These are phyloP conservation scores for Scortum barcoo DNA, from an alignment of 2,113 vertebrate species.

Conservation along the genomic window DNA sequence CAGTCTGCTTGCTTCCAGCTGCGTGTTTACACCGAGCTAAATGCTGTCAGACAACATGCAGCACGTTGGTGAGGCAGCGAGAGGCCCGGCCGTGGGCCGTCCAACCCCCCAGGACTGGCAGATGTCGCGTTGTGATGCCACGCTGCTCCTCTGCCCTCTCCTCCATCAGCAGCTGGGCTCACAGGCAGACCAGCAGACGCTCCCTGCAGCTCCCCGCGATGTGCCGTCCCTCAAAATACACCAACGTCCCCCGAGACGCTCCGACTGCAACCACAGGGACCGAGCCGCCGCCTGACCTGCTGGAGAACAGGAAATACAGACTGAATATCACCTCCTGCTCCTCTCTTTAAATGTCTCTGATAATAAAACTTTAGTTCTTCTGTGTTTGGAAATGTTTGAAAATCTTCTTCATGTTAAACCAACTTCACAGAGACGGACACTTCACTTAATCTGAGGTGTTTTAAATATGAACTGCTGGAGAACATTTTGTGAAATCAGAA, in stretches of 20 bases:
- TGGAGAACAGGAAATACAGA: too few species aligned
- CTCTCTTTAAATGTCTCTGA: too few species aligned
- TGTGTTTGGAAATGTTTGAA: too few species aligned
- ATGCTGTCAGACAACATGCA: slow-evolving; percentile 33
- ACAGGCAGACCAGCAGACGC: slow-evolving; percentile 38
- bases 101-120: slow-evolving; percentile 31
- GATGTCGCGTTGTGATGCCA: slow-evolving; percentile 47
- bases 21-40: slow-evolving; percentile 40
- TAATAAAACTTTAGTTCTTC: too few species aligned
- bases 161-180: slow-evolving; percentile 50
- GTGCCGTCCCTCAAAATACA: slow-evolving; percentile 42
- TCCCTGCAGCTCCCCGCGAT: slow-evolving; percentile 10
- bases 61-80: slow-evolving; percentile 17
- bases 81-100: slow-evolving; percentile 30
- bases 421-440: too few species aligned
- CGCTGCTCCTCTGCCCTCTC: slow-evolving; percentile 32
- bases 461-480: too few species aligned
- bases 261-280: background rate
- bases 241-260: slow-evolving; percentile 22
- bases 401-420: too few species aligned
- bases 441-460: too few species aligned
- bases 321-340: too few species aligned
- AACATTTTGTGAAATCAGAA: too few species aligned
- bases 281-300: background rate
- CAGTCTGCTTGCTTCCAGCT: slow-evolving; percentile 43